Percentiles rank a stretch among this genome's conserved stretches.
Evolutionary conservation across 1,140 invertebrate species (phyloP).

Genomic region (Polypedilum pembai): DNA sequence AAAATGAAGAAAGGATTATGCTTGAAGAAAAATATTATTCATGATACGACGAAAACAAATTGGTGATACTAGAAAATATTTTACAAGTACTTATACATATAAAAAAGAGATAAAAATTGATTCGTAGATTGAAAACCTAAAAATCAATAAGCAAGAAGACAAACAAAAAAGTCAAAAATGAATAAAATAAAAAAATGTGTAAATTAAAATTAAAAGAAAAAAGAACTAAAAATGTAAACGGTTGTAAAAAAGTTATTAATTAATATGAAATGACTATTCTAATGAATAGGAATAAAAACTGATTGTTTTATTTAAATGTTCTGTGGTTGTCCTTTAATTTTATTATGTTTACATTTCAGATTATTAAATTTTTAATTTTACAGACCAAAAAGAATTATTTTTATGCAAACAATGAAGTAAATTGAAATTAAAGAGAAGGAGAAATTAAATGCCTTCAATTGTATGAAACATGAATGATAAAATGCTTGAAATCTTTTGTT

Average conservation of each 20-base stretch:
- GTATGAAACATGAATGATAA: background rate
- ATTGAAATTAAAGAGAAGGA: background rate
- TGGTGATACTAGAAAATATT: conserved; percentile 27
- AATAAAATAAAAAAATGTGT: conserved; percentile 5
- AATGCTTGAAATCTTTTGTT: background rate
- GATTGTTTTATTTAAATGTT: background rate
- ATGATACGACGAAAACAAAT: conserved; percentile 23
- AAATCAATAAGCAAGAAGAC: background rate
- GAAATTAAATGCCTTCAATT: conserved; percentile 19
- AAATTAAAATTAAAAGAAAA: background rate
- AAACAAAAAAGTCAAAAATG: background rate
- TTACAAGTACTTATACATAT: background rate
- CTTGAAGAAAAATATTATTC: conserved; percentile 3
- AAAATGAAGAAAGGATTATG: background rate
- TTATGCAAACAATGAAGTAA: background rate
- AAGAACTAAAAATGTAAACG: background rate
- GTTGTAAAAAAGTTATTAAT: conserved; percentile 10
- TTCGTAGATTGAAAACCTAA: background rate
- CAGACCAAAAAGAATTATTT: no score
- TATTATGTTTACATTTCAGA: no score
- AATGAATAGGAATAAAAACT: background rate
- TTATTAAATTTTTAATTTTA: no score
- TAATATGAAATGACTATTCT: conserved; percentile 1
- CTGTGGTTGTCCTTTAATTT: no score
- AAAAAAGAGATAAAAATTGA: background rate